Evolutionary conservation across 2,888 invertebrate genomes (phyloP).

Genomic region (Clostera curtula): DNA sequence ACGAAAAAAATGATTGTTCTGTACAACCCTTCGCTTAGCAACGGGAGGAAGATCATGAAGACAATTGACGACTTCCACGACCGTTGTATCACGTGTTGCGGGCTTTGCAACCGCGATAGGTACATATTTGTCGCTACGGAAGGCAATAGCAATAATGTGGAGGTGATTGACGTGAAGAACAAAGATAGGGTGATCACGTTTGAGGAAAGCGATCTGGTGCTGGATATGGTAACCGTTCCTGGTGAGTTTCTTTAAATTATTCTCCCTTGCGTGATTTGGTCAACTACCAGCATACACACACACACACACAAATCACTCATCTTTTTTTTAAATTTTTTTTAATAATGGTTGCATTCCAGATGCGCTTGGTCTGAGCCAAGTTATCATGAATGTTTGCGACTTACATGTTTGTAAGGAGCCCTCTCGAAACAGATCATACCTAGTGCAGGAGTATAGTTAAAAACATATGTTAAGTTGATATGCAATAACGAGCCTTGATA

Average conservation of each 20-base stretch:
- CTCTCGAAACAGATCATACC: no score
- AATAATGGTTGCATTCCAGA: no score
- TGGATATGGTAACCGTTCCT: conserved; percentile 51
- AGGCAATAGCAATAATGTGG: conserved; percentile 31
- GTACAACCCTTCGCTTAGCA: conserved; percentile 42
- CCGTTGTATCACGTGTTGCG: conserved; percentile 40
- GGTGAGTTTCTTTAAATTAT: conserved; percentile 46
- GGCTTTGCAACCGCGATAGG: conserved; percentile 52
- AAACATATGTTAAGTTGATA: no score
- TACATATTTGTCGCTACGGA: conserved; percentile 44
- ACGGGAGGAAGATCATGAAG: conserved; percentile 22
- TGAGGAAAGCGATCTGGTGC: conserved; percentile 43
- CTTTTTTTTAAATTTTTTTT: no score
- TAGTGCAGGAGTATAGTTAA: no score
- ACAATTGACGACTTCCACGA: conserved; percentile 46
- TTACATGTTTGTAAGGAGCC: no score
- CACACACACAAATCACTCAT: no score
- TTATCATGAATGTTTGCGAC: no score
- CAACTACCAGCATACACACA: no score
- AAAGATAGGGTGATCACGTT: conserved; percentile 44
- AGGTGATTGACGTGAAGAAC: conserved; percentile 45
- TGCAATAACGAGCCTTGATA: no score
- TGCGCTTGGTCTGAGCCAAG: no score
- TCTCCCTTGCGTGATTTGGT: no score
- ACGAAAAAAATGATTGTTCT: conserved; percentile 49